Evolutionary conservation across 2,113 vertebrate species (phyloP).

Genomic region (Porphyrio hochstetteri): DNA sequence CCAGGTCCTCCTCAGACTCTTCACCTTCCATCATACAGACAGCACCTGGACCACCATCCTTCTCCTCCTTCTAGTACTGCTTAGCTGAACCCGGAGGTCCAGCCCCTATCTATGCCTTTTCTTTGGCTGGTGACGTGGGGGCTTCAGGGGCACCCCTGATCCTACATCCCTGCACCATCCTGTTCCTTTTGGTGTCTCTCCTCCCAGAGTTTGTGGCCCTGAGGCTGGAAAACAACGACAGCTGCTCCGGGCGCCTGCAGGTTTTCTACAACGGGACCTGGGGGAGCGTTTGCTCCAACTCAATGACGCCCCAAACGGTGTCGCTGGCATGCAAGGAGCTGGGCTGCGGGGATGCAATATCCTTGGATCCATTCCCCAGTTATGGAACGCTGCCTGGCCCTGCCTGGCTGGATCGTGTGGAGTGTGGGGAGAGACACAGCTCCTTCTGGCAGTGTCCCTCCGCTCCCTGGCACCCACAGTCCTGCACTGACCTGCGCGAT

Average conservation of each 20-base stretch:
- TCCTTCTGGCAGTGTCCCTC: too few relatives aligned
- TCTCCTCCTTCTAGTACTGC: conserved; percentile 89
- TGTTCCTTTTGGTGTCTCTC: neutral
- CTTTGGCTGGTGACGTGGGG: neutral
- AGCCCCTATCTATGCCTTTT: too few relatives aligned
- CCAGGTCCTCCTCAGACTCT: conserved; percentile 75
- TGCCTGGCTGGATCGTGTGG: neutral
- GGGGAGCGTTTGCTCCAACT: conserved; percentile 9
- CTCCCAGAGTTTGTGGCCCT: neutral
- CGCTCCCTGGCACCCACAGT: too few relatives aligned
- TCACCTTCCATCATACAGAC: conserved; percentile 84
- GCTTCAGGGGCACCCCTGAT: neutral
- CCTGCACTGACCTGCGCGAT: too few relatives aligned
- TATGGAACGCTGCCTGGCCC: neutral
- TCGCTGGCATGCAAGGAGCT: neutral
- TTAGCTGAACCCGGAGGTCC: conserved; percentile 65
- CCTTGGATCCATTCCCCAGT: neutral
- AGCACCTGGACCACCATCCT: conserved; percentile 33
- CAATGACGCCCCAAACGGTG: neutral
- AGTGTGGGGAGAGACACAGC: too few relatives aligned
- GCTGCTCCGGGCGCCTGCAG: conserved; percentile 6
- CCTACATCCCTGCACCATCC: neutral
- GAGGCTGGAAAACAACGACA: neutral
- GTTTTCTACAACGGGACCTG: neutral
- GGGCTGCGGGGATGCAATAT: neutral